A percentile compares a stretch with the other conserved stretches of the same genome.
These are phyloP conservation scores for Arctocebus calabarensis DNA, from an alignment of 2,797 vertebrate genomes.

Conservation along the genomic window DNA sequence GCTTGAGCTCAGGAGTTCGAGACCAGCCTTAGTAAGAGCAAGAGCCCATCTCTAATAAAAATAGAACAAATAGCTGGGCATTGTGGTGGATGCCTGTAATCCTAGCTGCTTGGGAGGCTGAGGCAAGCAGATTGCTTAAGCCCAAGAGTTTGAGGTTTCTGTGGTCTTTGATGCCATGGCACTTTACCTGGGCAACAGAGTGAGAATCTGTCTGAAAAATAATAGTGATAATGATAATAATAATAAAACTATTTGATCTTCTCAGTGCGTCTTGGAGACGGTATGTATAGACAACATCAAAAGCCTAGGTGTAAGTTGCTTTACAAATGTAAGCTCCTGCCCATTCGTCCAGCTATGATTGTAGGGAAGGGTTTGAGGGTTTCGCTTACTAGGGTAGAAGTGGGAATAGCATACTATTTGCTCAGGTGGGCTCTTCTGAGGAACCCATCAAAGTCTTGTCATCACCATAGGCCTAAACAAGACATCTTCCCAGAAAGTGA, in stretches of 20 bases:
- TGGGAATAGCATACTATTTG: background rate
- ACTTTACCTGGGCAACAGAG: too few relatives aligned
- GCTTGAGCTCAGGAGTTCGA: too few relatives aligned
- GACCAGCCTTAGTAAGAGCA: too few relatives aligned
- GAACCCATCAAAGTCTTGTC: background rate
- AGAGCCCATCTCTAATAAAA: too few relatives aligned
- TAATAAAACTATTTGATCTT: background rate
- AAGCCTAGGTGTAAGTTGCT: background rate
- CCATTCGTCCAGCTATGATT: background rate
- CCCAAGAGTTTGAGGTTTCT: too few relatives aligned
- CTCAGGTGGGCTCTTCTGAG: background rate
- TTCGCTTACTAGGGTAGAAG: background rate
- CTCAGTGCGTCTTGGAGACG: background rate
- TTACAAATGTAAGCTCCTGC: background rate
- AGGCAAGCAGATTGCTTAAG: too few relatives aligned
- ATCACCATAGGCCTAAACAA: background rate
- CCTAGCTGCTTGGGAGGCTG: too few relatives aligned
- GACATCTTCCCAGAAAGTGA: background rate
- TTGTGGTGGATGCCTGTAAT: too few relatives aligned
- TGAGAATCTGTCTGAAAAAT: too few relatives aligned
- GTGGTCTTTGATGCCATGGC: too few relatives aligned
- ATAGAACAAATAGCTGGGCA: too few relatives aligned
- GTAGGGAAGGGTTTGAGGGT: background rate
- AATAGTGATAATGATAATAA: too few relatives aligned
- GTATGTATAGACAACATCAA: background rate